Conservation (phyloP, 2,113 vertebrate genomes). For the Gobius niger region DNA sequence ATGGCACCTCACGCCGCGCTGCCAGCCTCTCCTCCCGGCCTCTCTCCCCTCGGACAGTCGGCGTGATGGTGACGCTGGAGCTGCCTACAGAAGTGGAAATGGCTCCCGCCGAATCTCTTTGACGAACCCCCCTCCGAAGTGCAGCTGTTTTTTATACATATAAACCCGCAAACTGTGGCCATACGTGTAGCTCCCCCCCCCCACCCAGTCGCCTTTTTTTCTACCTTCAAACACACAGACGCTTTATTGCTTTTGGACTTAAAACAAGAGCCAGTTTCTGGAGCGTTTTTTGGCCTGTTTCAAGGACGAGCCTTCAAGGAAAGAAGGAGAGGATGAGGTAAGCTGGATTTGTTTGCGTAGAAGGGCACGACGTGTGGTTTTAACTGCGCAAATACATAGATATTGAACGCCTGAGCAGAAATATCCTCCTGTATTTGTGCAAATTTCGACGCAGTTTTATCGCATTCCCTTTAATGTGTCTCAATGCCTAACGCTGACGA, state of each 20-base stretch:
- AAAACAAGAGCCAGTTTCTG: background rate
- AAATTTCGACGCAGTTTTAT: conserved; percentile 1
- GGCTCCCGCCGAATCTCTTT: conserved; percentile 45
- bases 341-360: conserved; percentile 49
- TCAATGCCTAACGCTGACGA: conserved; percentile 8
- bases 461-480: background rate
- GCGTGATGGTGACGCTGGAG: conserved; percentile 18
- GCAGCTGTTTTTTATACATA: background rate
- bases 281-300: conserved; percentile 2
- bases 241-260: conserved; percentile 4
- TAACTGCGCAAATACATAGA: conserved; percentile 10
- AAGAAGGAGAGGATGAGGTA: conserved; percentile 74
- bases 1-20: conserved; percentile 67
- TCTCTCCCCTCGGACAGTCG: conserved; percentile 41
- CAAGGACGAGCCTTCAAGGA: conserved; percentile 14
- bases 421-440: background rate
- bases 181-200: conserved; percentile 45
- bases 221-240: conserved; percentile 48
- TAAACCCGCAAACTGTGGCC: conserved; percentile 48
- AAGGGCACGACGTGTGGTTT: conserved; percentile 6
- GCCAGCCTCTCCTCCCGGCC: conserved; percentile 49
- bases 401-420: conserved; percentile 1
- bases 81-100: conserved; percentile 64
- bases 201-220: conserved; percentile 55
- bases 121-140: conserved; percentile 25